Base-by-base conservation (phyloP, 2,888 invertebrate genomes). In the Scaptomyza cyrtandrae region DNA sequence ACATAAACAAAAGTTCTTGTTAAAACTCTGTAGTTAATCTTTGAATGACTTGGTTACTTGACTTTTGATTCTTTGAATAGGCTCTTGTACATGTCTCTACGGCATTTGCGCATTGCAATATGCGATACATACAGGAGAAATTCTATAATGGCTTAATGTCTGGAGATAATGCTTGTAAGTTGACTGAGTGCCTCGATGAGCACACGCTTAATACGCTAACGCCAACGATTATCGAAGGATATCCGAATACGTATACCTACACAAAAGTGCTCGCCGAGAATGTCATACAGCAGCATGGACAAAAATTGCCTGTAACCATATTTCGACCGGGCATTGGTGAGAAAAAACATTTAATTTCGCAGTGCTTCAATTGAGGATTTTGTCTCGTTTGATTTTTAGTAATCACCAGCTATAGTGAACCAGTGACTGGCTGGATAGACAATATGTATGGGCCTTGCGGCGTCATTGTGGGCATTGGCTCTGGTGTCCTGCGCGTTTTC, bases 201-300 rank as follows among this genome's bases (percentile, higher is more conserved):
- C 90, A 92, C 59, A 92, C 91, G 10, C 69, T 93, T 27, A 91
- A 92, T 52, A 74, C 82, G 19, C 83, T 93, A 41, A 91, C 92
- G 43, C 86, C 90, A 41, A 90, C 89, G 60, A 80, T 92, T 31
- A 90, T 91, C 53, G 81, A 90, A 57, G 91, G 87, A 16, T 91
- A 90, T 75, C 96, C 96, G 14, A 96, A 96, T 90, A 95, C 95
- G 0, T 96, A 96, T 91, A 94, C 95, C 2, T 95, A 93, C 89
- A 96, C 96, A 16, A 96, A 96, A 92, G 94, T 95, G n/a, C 91
- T 96, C 63, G 95, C 95, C 0, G 96, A 96, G 89, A 93, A 94
- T 79, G 90, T 94, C 37, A 92, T 96, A 24, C 91, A 93, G 48
- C 93, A 93, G 68, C 93, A 94, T 84, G 94, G 94, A 1, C 93